Evolutionary conservation across 2,888 invertebrate species (phyloP), one percentile per base, ranked within the genome.

Genomic region (Euplexia lucipara): DNA sequence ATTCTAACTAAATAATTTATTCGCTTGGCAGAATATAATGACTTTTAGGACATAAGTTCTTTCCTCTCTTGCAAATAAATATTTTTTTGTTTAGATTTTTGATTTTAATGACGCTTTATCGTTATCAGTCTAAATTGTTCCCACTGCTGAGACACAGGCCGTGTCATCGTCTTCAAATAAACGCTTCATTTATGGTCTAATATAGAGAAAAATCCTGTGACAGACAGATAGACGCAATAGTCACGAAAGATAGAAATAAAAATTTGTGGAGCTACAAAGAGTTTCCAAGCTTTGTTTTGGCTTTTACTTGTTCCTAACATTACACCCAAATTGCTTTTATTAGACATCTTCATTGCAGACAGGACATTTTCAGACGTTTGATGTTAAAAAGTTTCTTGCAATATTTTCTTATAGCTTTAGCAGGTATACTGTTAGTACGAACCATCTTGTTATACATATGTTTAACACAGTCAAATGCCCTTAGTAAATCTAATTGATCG

Each of bases 251-350:
- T 32, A 41, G 12, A 35, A 44, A 45, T 57, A 68, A 75, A 70
- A 59, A 37, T 20, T 54, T 42, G 65, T 39, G 44, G 49, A 22
- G 35, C 20, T 44, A 62, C 72, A 62, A 71, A 72, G 62, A 76
- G 42, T 57, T 72, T 56, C 44, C 18, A 71, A 48, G 65, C 35
- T 77, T 71, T 63, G 42, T 72, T 70, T 71, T 76, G 22, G 39
- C 42, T 57, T 62, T 51, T 30, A 26, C 45, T 48, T 35, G 77
- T 72, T 72, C 57, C 64, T 57, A 71, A 53, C 72, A 63, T 72
- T 71, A 71, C 56, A 37, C 57, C 18, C 47, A 62, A 72, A 72
- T 77, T 71, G 64, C 72, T 63, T 77, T 53, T 37, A 72, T 41
- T 64, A 63, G 64, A 57, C 39, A 53, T 62, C 16, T 71, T 57